phyloP scores from a whole-genome alignment of 2,113 vertebrate species.

The Aplodontia rufa region DNA sequence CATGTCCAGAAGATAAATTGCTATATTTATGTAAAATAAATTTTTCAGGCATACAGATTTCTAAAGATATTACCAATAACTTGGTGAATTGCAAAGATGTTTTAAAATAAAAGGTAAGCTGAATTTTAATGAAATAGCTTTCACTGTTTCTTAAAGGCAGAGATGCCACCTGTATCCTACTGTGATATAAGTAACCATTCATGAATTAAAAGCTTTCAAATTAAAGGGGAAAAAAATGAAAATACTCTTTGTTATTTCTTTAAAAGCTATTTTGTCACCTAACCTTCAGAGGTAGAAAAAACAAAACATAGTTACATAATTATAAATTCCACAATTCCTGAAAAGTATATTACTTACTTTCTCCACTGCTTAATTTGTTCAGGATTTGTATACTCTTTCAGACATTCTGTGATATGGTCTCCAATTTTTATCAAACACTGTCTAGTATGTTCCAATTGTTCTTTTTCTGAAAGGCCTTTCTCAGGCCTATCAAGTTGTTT shows the following conservation, averaged over 20 bases:
- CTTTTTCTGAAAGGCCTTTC: constrained; percentile 97
- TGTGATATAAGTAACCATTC: neutral
- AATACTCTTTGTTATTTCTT: neutral
- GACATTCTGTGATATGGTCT: constrained; percentile 98
- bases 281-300: constrained; percentile 32
- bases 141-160: constrained; percentile 10
- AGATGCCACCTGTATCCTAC: neutral
- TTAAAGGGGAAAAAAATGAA: constrained; percentile 21
- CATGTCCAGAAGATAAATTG: neutral
- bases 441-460: constrained; percentile 97
- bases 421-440: constrained; percentile 99
- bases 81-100: neutral
- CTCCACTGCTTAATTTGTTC: constrained; percentile 99
- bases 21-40: constrained; percentile 11
- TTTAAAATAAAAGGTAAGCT: constrained; percentile 11
- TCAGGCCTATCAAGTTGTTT: constrained; percentile 98
- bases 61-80: constrained; percentile 27
- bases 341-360: constrained; percentile 87
- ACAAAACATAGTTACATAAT: neutral
- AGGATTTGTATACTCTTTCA: constrained; percentile 96
- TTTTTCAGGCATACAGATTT: neutral
- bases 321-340: neutral
- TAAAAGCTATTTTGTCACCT: neutral
- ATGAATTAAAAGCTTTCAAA: constrained; percentile 27
- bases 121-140: constrained; percentile 41